A percentile compares a stretch with the other conserved stretches of the same genome.
These are phyloP conservation scores for Rhinogobius similis DNA, from an alignment of 2,113 vertebrate species.

Conservation along the genomic window DNA sequence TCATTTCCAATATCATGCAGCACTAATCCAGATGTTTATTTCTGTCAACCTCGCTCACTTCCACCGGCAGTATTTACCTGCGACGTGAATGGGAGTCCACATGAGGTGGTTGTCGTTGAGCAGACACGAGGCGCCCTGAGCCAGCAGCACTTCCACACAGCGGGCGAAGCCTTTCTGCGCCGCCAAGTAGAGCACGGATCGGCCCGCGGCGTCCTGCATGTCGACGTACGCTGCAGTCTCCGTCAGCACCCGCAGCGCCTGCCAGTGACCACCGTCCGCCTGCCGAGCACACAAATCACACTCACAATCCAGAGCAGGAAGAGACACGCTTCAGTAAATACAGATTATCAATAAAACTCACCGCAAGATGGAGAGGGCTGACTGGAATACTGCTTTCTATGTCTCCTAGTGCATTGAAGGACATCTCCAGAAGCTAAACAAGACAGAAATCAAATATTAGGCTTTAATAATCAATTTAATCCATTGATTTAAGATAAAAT, in stretches of 20 bases:
- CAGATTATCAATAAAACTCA: conserved; percentile 74
- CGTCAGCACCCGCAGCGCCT: conserved; percentile 90
- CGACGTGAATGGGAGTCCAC: conserved; percentile 92
- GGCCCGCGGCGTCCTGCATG: conserved; percentile 88
- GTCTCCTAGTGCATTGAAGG: conserved; percentile 96
- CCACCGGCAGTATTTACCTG: conserved; percentile 77
- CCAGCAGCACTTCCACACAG: conserved; percentile 92
- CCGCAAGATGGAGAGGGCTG: conserved; percentile 98
- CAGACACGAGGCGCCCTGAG: conserved; percentile 89
- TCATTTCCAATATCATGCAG: no score
- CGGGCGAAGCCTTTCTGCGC: conserved; percentile 87
- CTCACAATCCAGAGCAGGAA: conserved; percentile 14
- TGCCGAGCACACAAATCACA: conserved; percentile 46
- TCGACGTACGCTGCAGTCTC: conserved; percentile 95
- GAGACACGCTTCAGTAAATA: neutral
- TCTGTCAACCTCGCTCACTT: no score
- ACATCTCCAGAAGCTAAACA: conserved; percentile 91
- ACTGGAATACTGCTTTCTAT: conserved; percentile 94
- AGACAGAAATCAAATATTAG: neutral
- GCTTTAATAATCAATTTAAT: neutral
- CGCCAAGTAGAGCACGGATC: conserved; percentile 92
- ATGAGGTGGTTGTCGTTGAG: conserved; percentile 89
- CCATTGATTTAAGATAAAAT: no score
- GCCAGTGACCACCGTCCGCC: conserved; percentile 96
- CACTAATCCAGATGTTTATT: no score